These are phyloP conservation scores for Diplolepis rosae DNA, from an alignment of 2,888 invertebrate genomes.

Conservation along the genomic window DNA sequence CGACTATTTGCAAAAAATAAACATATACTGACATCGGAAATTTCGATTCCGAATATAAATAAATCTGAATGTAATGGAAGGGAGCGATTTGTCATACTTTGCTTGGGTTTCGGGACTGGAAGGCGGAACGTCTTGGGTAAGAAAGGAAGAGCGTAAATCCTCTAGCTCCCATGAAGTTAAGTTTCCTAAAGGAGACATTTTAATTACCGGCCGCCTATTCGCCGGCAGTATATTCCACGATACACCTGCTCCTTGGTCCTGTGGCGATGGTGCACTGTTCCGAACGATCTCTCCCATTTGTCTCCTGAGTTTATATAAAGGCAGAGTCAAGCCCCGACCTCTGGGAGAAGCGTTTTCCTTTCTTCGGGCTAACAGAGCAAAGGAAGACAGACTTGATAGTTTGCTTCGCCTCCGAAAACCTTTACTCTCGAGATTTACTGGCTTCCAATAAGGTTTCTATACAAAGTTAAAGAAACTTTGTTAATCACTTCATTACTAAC, in stretches of 20 bases:
- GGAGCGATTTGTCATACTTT: slow-evolving; percentile 38
- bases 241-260: slow-evolving; percentile 64
- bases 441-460: slow-evolving; percentile 62
- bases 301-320: slow-evolving; percentile 65
- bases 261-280: slow-evolving; percentile 51
- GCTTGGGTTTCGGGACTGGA: not conserved
- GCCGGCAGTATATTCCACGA: slow-evolving; percentile 58
- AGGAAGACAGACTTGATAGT: slow-evolving; percentile 19
- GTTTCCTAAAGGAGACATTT: slow-evolving; percentile 65
- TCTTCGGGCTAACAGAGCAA: not conserved
- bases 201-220: slow-evolving; percentile 64
- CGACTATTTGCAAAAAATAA: no score
- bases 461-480: slow-evolving; percentile 21
- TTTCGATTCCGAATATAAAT: not conserved
- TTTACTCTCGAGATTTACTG: slow-evolving; percentile 61
- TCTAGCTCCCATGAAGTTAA: slow-evolving; percentile 39
- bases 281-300: slow-evolving; percentile 60
- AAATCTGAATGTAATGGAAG: slow-evolving; percentile 15
- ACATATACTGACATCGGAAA: no score
- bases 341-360: slow-evolving; percentile 37
- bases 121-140: not conserved
- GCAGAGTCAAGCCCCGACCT: slow-evolving; percentile 49
- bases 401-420: slow-evolving; percentile 45
- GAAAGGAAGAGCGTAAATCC: slow-evolving; percentile 19
- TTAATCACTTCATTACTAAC: slow-evolving; percentile 2